Evolutionary conservation across 2,888 invertebrate species (phyloP).

Genomic region (Adineta ricciae): DNA sequence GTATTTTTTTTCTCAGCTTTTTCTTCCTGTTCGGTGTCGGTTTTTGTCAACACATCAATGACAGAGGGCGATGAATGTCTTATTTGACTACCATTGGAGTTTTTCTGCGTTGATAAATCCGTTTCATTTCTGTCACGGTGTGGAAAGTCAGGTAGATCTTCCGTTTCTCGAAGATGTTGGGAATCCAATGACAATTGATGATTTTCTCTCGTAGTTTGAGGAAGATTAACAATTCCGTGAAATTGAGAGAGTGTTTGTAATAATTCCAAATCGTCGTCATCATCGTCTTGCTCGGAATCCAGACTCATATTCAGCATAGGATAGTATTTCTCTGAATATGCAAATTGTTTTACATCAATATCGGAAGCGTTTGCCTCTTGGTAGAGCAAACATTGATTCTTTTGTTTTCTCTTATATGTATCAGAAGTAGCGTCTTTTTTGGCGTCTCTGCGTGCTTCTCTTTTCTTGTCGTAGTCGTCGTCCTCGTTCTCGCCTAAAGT

Average conservation of each 20-base stretch:
- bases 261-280: constrained; percentile 6
- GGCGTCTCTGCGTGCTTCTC: background rate
- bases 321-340: background rate
- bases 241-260: background rate
- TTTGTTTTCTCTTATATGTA: background rate
- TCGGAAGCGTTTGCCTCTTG: background rate
- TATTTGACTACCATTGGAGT: background rate
- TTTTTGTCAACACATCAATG: background rate
- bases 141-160: background rate
- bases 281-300: background rate
- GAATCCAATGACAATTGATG: background rate
- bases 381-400: background rate
- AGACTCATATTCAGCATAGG: background rate
- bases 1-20: background rate
- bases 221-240: background rate
- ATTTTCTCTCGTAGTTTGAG: background rate
- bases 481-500: too few species aligned
- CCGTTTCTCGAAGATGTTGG: background rate
- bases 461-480: background rate
- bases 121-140: background rate
- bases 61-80: background rate
- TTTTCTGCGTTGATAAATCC: background rate
- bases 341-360: background rate
- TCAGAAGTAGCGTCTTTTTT: background rate
- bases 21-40: background rate